A percentile compares a stretch with the other conserved stretches of the same genome.
Evolutionary conservation across 2,113 vertebrate genomes (phyloP).

Genomic region (Rissa tridactyla): DNA sequence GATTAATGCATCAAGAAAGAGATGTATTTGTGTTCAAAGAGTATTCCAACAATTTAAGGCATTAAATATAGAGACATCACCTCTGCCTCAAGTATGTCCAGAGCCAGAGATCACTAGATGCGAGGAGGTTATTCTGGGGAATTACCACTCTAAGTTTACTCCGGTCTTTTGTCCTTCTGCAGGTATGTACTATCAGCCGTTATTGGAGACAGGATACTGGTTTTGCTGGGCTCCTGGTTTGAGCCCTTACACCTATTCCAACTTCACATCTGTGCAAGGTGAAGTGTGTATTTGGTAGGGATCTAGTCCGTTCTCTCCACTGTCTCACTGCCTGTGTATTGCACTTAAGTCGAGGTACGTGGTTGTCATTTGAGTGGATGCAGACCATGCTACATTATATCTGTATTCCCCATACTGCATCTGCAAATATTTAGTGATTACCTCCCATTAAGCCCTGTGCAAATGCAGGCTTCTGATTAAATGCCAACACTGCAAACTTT

Average conservation of each 20-base stretch:
- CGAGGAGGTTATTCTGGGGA: neutral
- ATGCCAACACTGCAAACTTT: neutral
- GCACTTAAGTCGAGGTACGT: neutral
- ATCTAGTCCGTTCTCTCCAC: neutral
- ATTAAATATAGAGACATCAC: neutral
- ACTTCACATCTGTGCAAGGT: neutral
- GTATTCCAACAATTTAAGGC: neutral
- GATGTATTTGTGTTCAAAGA: neutral
- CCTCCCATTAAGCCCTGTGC: neutral
- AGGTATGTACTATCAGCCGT: neutral
- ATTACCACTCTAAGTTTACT: neutral
- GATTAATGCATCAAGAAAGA: neutral
- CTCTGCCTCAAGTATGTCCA: neutral
- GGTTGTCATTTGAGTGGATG: neutral
- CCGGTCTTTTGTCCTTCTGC: neutral
- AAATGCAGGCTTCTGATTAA: neutral
- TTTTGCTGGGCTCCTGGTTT: neutral
- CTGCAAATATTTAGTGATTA: neutral
- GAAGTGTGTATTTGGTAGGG: neutral
- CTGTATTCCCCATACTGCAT: neutral
- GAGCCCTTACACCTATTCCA: neutral
- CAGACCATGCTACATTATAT: neutral
- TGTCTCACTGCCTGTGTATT: neutral
- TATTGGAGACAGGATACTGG: neutral
- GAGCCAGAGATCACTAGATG: neutral